Base-by-base conservation (phyloP, 23 tunicate species). In the Botrylloides violaceus region DNA sequence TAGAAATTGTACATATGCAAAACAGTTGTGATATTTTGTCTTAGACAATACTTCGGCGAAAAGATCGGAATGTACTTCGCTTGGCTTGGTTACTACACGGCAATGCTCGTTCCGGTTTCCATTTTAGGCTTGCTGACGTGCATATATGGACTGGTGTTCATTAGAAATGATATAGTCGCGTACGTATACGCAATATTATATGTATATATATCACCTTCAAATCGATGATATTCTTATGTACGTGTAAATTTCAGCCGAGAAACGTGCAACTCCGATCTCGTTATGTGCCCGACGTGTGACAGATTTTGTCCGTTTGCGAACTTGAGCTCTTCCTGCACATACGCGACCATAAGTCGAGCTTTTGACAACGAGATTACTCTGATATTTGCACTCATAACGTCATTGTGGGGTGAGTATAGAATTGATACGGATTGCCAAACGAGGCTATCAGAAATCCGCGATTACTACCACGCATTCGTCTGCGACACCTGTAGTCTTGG, bases 51-150 rank as follows among this genome's bases (percentile, higher is more conserved):
- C 39, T 66, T 77, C 38, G 76, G 81, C 3, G 77, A 72, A 3
- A 68, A 56, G 66, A 77, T 58, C 29, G 81, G 66, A 22, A 70
- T 77, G 34, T 77, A 77, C 59, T 77, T 77, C 43, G 60, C 81
- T 5, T 77, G 81, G 81, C 62, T 77, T 2, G 81, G 81, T 33
- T 77, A n/a, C 31, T 77, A 77, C 62, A 77, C 81, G n/a, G 59
- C 2, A 32, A 77, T 77, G 81, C 59, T 77, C 3, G 66, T 77
- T 7, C 81, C 77, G 34, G 77, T 72, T 5, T 57, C 81, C 12
- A 32, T 77, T 19, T 9, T 77, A 7, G 81, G 77, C 12, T 29
- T 58, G 15, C 30, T 72, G 19, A 30, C 66, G n/a, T n/a, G 23
- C 27, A 68, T 68, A 9, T 68, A 68, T 28, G 74, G 74, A 38